These are phyloP conservation scores for Diplodus puntazzo DNA, from an alignment of 2,797 vertebrate genomes.

Conservation along the genomic window DNA sequence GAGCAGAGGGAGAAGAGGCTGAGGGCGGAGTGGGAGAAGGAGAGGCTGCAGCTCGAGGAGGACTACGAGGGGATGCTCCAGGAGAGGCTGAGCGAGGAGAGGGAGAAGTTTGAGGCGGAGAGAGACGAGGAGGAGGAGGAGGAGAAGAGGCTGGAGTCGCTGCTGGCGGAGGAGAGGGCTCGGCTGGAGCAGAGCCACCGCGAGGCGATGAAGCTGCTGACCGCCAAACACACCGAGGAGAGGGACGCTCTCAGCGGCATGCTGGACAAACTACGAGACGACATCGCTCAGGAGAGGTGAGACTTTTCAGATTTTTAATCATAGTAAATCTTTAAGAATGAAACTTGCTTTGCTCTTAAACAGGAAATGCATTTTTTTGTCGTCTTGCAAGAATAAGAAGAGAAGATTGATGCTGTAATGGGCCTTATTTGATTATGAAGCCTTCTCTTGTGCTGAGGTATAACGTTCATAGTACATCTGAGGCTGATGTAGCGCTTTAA, in stretches of 20 bases:
- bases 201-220: slow-evolving; percentile 78
- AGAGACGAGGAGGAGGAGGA: slow-evolving; percentile 66
- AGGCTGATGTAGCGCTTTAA: too few species aligned
- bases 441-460: too few species aligned
- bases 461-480: too few species aligned
- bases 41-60: slow-evolving; percentile 77
- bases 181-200: slow-evolving; percentile 73
- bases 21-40: slow-evolving; percentile 71
- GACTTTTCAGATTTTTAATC: slow-evolving; percentile 39
- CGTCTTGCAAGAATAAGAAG: too few species aligned
- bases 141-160: slow-evolving; percentile 60
- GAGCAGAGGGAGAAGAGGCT: slow-evolving; percentile 70
- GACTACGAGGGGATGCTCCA: slow-evolving; percentile 77
- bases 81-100: slow-evolving; percentile 73
- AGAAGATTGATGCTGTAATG: too few species aligned
- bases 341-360: background rate
- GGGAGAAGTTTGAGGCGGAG: slow-evolving; percentile 55
- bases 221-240: slow-evolving; percentile 79
- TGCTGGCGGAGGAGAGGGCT: slow-evolving; percentile 70
- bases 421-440: too few species aligned
- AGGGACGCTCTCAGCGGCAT: slow-evolving; percentile 75
- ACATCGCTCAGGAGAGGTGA: slow-evolving; percentile 91
- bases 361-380: background rate
- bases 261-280: slow-evolving; percentile 84
- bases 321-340: background rate